Base-by-base conservation (phyloP, 2,888 invertebrate genomes). In the Dicyrtoma fusca region DNA sequence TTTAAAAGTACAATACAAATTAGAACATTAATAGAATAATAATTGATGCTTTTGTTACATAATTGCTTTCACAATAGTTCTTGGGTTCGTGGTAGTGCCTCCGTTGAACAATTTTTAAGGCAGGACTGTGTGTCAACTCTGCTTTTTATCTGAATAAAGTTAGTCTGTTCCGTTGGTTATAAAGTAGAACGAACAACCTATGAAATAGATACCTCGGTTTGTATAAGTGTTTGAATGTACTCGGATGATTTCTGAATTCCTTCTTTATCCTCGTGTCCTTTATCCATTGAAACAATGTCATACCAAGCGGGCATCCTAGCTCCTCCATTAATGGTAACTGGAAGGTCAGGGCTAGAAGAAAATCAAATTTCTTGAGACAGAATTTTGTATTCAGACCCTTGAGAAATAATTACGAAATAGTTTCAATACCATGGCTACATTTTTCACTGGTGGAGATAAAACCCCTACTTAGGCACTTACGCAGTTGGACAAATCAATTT, bases 281-380 rank as follows among this genome's bases (percentile, higher is more conserved):
- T 69, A 13, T 23, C 34, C n/a, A 69, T 45, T 6, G 74, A 71
- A 17, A 51, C 42, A 13, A 74, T 44, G 51, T 74, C 74, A 42
- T 71, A 74, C 74, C 74, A 74, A 13, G 72, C 71, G 1, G 74
- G 74, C 69, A 74, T 68, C 47, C 57, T 34, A 10, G 49, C 68
- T 17, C 74, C 74, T 25, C 63, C 69, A 55, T 74, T 72, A 19
- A 71, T 61, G 6, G 74, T 74, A 1, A 74, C 65, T 13, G 74
- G 66, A 6, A 45, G 42, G 42, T 55, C 59, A 0, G 69, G 63
- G 1, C 74, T 74, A 26, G 14, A 59, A n/a, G n/a, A n/a, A n/a
- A n/a, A 11, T 34, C 34, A 34, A 34, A 34, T 34, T 5, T 34
- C 4, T 49, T 17, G 3, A 49, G n/a, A n/a, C n/a, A n/a, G n/a